Conservation (phyloP, 2,888 invertebrate genomes). For the Adineta ricciae region DNA sequence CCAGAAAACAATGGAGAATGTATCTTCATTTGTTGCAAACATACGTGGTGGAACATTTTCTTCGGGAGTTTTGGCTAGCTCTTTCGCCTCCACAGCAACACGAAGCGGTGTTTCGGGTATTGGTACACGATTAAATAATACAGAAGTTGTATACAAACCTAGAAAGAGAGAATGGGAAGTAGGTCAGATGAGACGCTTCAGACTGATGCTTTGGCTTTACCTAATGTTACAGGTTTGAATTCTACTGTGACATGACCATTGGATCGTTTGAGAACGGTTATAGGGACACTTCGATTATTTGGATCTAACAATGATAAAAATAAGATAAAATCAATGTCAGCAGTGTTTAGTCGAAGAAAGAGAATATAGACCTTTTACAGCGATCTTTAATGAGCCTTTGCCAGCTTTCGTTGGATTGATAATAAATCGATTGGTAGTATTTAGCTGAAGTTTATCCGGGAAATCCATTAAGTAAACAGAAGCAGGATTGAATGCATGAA, state of each 20-base stretch:
- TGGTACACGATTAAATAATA: background rate
- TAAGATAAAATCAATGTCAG: too few species aligned
- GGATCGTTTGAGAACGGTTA: background rate
- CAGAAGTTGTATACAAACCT: background rate
- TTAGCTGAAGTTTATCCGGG: background rate
- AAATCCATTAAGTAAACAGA: background rate
- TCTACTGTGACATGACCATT: background rate
- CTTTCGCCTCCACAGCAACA: background rate
- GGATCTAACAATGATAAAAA: background rate
- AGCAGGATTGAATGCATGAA: conserved; percentile 18
- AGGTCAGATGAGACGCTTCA: too few species aligned
- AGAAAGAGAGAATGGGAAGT: too few species aligned
- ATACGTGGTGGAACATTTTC: background rate
- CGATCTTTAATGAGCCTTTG: background rate
- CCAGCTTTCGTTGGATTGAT: conserved; percentile 16
- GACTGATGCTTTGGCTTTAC: too few species aligned
- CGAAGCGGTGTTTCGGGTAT: background rate
- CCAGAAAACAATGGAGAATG: background rate
- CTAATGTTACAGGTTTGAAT: background rate
- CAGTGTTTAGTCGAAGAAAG: too few species aligned
- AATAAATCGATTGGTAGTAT: background rate
- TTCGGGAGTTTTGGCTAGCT: background rate
- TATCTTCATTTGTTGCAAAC: background rate
- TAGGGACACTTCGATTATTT: background rate
- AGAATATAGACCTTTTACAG: background rate